These are phyloP conservation scores for Cydia fagiglandana DNA, from an alignment of 1,140 invertebrate species.

Conservation along the genomic window DNA sequence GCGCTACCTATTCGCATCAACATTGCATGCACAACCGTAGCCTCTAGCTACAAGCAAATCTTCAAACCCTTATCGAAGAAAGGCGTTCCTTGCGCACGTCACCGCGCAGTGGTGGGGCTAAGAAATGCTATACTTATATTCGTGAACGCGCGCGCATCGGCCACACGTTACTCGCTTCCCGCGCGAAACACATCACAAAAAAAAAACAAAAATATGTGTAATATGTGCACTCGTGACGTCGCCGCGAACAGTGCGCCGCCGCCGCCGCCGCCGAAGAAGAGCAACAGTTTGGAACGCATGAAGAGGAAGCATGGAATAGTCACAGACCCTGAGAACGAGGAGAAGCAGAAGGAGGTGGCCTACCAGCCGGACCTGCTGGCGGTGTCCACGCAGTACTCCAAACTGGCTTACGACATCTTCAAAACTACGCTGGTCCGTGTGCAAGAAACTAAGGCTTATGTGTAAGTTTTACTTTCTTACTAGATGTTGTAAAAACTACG, in stretches of 20 bases:
- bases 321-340: conserved; percentile 57
- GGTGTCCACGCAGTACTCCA: conserved; percentile 68
- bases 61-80: conserved; percentile 27
- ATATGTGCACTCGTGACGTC: conserved; percentile 66
- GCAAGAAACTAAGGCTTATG: conserved; percentile 69
- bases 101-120: conserved; percentile 51
- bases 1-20: neutral
- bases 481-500: too few species aligned
- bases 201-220: conserved; percentile 59
- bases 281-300: conserved; percentile 56
- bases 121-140: conserved; percentile 61
- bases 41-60: neutral
- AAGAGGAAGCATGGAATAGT: conserved; percentile 70
- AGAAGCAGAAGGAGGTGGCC: conserved; percentile 65
- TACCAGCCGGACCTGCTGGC: conserved; percentile 73
- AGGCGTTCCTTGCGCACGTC: conserved; percentile 16
- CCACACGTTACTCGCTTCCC: conserved; percentile 15
- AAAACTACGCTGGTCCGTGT: conserved; percentile 52
- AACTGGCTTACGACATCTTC: conserved; percentile 62
- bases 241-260: conserved; percentile 41
- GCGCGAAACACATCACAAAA: neutral
- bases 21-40: neutral
- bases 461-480: conserved; percentile 57
- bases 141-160: conserved; percentile 41
- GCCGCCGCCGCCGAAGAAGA: conserved; percentile 46